Conservation (phyloP, 2,888 invertebrate species). For the Melieria crassipennis region DNA sequence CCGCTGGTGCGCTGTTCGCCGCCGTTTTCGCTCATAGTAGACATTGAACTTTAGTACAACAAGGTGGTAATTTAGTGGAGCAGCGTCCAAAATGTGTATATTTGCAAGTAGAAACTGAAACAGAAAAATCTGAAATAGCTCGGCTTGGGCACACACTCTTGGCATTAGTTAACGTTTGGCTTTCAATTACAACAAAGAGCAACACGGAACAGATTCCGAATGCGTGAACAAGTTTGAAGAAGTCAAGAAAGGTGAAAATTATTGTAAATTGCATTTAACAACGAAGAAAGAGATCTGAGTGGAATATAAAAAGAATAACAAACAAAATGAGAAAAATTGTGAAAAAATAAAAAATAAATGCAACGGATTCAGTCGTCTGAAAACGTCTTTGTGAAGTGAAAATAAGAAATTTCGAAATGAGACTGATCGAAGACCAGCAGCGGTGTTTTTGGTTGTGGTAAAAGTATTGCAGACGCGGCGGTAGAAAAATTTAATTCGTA, state of each 20-base stretch:
- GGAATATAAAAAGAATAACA: neutral
- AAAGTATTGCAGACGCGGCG: too few relatives aligned
- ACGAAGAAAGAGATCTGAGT: neutral
- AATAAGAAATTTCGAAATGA: too few relatives aligned
- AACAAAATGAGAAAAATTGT: neutral
- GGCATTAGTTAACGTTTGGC: slow-evolving; percentile 12
- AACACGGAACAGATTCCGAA: slow-evolving; percentile 24
- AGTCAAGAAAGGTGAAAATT: slow-evolving; percentile 25
- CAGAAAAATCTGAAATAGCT: slow-evolving; percentile 22
- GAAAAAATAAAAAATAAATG: neutral
- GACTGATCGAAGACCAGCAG: too few relatives aligned
- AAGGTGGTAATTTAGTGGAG: slow-evolving; percentile 28
- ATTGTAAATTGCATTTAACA: slow-evolving; percentile 1
- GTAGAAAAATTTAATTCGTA: too few relatives aligned
- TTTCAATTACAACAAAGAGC: slow-evolving; percentile 30
- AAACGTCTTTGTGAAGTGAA: too few relatives aligned
- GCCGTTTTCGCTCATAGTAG: slow-evolving; percentile 27
- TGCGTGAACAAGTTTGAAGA: slow-evolving; percentile 18
- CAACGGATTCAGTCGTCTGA: too few relatives aligned
- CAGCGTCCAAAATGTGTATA: slow-evolving; percentile 26
- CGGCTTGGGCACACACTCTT: slow-evolving; percentile 19
- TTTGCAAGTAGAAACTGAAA: slow-evolving; percentile 33
- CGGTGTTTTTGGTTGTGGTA: too few relatives aligned
- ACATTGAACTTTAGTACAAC: slow-evolving; percentile 34
- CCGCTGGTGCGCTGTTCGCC: slow-evolving; percentile 15